A percentile compares a stretch with the other conserved stretches of the same genome.
Evolutionary conservation across 1,140 invertebrate species (phyloP).

Genomic region (Teleogryllus occipitalis): DNA sequence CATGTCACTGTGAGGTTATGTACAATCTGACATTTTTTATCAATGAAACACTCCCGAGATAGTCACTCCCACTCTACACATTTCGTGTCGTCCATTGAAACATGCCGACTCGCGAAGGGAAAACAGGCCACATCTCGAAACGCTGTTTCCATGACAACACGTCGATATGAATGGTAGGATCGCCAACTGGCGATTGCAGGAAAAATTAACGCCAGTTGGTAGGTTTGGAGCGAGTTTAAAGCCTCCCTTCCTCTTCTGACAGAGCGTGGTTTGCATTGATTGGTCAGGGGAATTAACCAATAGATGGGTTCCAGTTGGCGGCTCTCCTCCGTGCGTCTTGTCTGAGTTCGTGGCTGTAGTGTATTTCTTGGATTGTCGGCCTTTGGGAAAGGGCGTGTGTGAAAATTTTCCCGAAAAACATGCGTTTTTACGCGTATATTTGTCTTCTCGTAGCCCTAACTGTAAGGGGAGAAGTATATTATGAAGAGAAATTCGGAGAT

Average conservation of each 20-base stretch:
- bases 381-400: neutral
- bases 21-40: too few species aligned
- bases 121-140: neutral
- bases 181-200: neutral
- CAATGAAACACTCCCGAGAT: too few species aligned
- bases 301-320: slow-evolving; percentile 10
- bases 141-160: neutral
- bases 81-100: too few species aligned
- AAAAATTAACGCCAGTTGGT: neutral
- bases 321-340: neutral
- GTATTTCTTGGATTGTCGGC: too few species aligned
- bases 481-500: slow-evolving; percentile 16
- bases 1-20: too few species aligned
- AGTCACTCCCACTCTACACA: too few species aligned
- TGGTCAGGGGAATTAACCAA: slow-evolving; percentile 6
- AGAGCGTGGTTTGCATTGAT: slow-evolving; percentile 14
- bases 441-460: neutral
- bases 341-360: neutral
- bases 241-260: neutral
- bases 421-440: neutral
- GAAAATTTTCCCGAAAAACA: neutral
- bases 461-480: slow-evolving; percentile 17
- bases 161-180: neutral
- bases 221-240: neutral
- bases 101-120: too few species aligned